Evolutionary conservation across 2,113 vertebrate genomes (phyloP), one percentile per base, ranked within the genome.

Genomic region (Gallinago jamesoni): DNA sequence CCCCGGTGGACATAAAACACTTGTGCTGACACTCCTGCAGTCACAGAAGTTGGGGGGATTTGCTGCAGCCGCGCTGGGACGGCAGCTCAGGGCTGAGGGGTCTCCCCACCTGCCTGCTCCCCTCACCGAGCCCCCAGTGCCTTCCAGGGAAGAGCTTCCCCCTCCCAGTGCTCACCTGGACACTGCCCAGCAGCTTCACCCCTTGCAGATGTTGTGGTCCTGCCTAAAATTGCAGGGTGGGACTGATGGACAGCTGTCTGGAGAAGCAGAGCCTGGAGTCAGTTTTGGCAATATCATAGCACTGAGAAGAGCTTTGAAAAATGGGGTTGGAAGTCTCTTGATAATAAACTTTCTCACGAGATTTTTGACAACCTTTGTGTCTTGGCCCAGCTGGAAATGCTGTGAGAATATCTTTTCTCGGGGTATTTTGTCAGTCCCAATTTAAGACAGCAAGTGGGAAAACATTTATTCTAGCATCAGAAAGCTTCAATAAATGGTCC

Each of bases 301-400:
- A 1, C 15, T 84, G 35, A 63, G 74, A n/a, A 56, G 55, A 72
- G 31, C 48, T 79, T 48, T 76, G 70, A 73, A 91, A 86, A 85
- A 93, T 30, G 33, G 24, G 11, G 3, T 37, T 6, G 27, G 73
- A 83, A 95, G 76, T 90, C 75, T 93, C 94, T 60, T 53, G 69
- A 92, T 92, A 90, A 84, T 81, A 94, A 93, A 81, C 57, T 95
- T 96, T 94, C 94, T 95, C 83, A 84, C 3, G 17, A 93, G 91
- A 64, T 74, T 95, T 97, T 93, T 93, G 84, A 88, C 83, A 93
- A 87, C 33, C 43, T 90, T 67, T 80, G 14, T 12, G 11, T 91
- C 83, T 95, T 79, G 66, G 86, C 86, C 55, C 94, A 95, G 93
- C 87, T 95, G 94, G 88, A 97, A 91, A 77, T 75, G 74, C 60